Evolutionary conservation across 1,140 invertebrate genomes (phyloP), one percentile per base, ranked within the genome.

Genomic region (Neodiprion virginianus): DNA sequence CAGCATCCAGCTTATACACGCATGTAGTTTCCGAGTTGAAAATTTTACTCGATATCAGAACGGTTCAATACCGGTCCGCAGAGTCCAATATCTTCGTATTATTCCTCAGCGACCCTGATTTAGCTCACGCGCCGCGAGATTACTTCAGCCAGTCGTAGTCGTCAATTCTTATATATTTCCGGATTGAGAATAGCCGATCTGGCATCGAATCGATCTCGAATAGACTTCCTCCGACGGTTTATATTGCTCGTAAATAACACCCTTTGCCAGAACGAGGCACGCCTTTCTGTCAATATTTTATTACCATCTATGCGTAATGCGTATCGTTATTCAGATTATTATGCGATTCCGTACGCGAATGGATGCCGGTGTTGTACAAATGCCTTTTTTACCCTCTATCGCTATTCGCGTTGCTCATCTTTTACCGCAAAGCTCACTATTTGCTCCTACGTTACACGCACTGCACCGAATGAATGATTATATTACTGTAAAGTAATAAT

Each of bases 181-280:
- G 53, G 53, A 61, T 61, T 61, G 53, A 17, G 53, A 61, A 61
- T 61, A 61, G 53, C 53, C 53, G 53, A 61, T 61, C 53, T 12
- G 11, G 11, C 11, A 61, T 7, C 53, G 53, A 61, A 14, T 17
- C 11, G 53, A 61, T 61, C 3, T 61, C 53, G n/a, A 61, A 61
- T 61, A 17, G 53, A 61, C 53, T 61, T 61, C 53, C 53, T 61
- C 53, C 53, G 53, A 61, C 53, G 67, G 67, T 69, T 69, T 69
- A 69, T 40, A 40, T 69, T 8, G 67, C 67, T 69, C 67, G 67
- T 69, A 69, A 69, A 69, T 69, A 69, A 69, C 67, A 69, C 67
- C 67, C 67, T 12, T 61, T 11, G 67, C 67, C 28, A 40, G 21
- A 69, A 47, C 11, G 4, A 47, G 23, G 67, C 21, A 17, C 12